phyloP scores from a whole-genome alignment of 2,797 vertebrate genomes.

The Hafferia zeledoni region DNA sequence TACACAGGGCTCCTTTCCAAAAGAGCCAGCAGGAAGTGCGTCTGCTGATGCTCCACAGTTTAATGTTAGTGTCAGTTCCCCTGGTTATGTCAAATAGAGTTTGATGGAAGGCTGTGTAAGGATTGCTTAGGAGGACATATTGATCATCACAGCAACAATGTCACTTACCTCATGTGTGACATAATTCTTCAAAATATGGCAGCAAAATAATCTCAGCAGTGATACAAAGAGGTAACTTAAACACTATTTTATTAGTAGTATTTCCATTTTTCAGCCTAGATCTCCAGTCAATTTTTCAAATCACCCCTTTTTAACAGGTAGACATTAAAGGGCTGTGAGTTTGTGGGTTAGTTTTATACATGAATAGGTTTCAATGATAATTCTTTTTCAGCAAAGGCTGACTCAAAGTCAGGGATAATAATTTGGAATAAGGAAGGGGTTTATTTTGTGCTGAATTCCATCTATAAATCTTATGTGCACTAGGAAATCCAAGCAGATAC shows the following conservation, averaged over 20 bases:
- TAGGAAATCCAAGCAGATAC: background rate
- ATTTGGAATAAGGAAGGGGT: background rate
- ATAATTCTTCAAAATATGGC: background rate
- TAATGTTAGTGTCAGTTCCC: background rate
- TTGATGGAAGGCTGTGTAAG: background rate
- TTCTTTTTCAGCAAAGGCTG: background rate
- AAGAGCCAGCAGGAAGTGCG: background rate
- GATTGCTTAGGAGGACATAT: background rate
- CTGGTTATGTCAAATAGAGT: background rate
- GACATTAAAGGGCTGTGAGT: background rate
- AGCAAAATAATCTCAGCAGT: background rate
- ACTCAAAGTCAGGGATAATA: background rate
- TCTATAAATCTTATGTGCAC: background rate
- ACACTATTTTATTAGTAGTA: background rate
- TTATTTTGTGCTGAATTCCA: background rate
- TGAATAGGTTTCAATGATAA: background rate
- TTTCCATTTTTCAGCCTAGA: background rate
- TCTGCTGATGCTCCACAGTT: background rate
- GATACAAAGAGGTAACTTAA: background rate
- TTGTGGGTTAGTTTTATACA: background rate
- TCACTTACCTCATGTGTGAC: background rate
- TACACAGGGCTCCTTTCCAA: constrained; percentile 52
- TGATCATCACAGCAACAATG: background rate
- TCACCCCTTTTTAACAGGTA: background rate
- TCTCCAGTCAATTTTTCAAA: background rate